Conservation (phyloP, 2,797 vertebrate species). For the Loris lydekkerianus region DNA sequence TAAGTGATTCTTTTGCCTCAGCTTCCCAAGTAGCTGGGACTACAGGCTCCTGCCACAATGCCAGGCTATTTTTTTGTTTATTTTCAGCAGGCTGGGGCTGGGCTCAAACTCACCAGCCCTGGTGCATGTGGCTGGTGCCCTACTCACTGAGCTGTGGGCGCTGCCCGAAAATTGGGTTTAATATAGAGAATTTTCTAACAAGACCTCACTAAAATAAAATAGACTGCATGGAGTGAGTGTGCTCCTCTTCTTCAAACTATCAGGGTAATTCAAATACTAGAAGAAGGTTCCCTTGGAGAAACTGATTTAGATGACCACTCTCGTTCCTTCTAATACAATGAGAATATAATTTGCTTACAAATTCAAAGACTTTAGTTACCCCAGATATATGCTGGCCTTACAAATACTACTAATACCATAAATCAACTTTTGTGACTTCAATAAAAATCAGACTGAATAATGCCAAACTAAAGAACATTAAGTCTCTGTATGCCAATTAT, state of each 20-base stretch:
- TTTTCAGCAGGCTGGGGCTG: too few species aligned
- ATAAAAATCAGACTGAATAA: background rate
- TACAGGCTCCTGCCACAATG: too few species aligned
- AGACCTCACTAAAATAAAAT: background rate
- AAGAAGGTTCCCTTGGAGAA: background rate
- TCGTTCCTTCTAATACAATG: background rate
- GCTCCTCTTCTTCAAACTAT: background rate
- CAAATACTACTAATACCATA: background rate
- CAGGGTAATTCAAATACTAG: background rate
- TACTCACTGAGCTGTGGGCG: too few species aligned
- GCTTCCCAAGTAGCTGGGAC: too few species aligned
- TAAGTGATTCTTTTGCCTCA: too few species aligned
- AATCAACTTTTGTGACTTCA: background rate
- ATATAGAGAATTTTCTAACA: background rate
- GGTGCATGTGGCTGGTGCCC: too few species aligned
- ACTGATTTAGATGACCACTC: background rate
- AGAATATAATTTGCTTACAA: constrained; percentile 25
- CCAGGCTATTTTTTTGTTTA: too few species aligned
- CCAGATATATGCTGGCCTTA: background rate
- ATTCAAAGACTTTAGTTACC: background rate
- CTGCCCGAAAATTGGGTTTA: background rate
- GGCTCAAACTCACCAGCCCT: too few species aligned
- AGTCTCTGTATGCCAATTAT: background rate
- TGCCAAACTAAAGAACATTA: background rate
- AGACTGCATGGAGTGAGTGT: background rate